Percentiles rank a stretch among this genome's conserved stretches.
Evolutionary conservation across 1,140 invertebrate genomes (phyloP).

Genomic region (Acyrthosiphon pisum): DNA sequence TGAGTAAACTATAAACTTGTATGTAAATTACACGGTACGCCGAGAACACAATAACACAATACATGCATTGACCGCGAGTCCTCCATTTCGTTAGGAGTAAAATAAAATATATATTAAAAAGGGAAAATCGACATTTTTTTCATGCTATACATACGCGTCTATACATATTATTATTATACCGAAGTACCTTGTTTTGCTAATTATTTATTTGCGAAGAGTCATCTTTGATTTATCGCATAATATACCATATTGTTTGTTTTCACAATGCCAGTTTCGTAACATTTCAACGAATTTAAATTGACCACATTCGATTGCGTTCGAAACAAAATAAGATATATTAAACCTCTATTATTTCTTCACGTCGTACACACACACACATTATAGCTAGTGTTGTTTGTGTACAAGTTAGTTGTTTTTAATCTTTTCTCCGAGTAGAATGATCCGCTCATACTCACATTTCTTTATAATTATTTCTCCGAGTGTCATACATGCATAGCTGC

Average conservation of each 20-base stretch:
- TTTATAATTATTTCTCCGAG: not conserved
- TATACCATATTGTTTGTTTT: not conserved
- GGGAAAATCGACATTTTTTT: conserved; percentile 25
- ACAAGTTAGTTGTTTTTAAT: not conserved
- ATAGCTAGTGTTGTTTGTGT: not conserved
- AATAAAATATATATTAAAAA: conserved; percentile 3
- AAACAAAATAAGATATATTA: not conserved
- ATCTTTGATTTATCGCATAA: not conserved
- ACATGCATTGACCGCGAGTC: not conserved
- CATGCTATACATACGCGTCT: not conserved
- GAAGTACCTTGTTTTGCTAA: not conserved
- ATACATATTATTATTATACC: not conserved
- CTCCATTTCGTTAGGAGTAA: not conserved
- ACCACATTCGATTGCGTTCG: not conserved
- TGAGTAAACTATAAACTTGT: conserved; percentile 33
- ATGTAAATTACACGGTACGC: conserved; percentile 7
- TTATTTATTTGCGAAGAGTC: not conserved
- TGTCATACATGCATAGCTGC: not conserved
- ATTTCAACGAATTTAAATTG: conserved; percentile 20
- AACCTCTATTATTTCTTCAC: not conserved
- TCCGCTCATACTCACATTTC: not conserved
- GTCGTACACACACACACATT: not conserved
- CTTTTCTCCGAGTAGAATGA: not conserved
- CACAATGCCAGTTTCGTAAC: conserved; percentile 31
- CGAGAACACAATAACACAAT: conserved; percentile 38